These are phyloP conservation scores for Eurosta solidaginis DNA, from an alignment of 1,140 invertebrate species.

Conservation along the genomic window DNA sequence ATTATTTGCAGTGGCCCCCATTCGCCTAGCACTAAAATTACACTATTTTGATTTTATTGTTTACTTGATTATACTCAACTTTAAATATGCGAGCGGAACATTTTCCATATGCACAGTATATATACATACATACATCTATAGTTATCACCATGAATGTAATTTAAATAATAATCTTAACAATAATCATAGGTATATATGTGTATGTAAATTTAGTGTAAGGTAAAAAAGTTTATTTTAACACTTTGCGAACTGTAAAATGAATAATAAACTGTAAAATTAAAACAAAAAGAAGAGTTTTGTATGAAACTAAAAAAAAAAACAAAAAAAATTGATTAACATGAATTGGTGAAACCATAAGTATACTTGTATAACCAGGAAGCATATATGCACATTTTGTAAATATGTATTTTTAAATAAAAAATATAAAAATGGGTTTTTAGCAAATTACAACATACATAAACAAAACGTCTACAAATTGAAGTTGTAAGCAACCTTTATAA, in stretches of 20 bases:
- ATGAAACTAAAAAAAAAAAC: not conserved
- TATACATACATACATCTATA: not conserved
- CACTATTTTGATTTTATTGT: not conserved
- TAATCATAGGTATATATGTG: not conserved
- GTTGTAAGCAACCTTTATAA: no score
- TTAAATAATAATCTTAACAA: constrained; percentile 3
- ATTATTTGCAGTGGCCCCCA: not conserved
- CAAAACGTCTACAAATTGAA: no score
- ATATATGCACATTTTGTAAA: not conserved
- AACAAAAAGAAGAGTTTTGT: constrained; percentile 9
- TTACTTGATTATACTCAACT: not conserved
- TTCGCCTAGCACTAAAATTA: not conserved
- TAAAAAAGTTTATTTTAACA: constrained; percentile 37
- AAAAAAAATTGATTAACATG: no score
- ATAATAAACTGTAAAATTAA: constrained; percentile 18
- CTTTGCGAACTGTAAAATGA: constrained; percentile 32
- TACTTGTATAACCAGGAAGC: not conserved
- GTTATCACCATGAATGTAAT: not conserved
- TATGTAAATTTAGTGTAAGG: constrained; percentile 28
- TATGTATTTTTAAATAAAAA: not conserved
- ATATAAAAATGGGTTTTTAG: no score
- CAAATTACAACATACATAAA: not conserved
- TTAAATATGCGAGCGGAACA: not conserved
- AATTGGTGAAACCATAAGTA: no score
- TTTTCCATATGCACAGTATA: not conserved